Evolutionary conservation across 2,888 invertebrate species (phyloP).

Genomic region (Ochropleura plecta): DNA sequence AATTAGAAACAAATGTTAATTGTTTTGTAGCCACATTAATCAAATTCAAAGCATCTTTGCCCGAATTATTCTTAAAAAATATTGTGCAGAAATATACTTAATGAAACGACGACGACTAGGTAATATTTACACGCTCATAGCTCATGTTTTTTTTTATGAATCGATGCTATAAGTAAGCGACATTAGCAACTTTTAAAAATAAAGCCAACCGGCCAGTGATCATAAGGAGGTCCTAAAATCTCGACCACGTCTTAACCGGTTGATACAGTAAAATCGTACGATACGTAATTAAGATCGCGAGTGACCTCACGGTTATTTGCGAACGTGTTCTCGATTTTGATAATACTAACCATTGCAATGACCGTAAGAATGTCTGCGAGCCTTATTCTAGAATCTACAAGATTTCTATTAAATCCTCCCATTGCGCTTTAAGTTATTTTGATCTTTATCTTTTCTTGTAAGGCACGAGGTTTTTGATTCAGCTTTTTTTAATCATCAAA

Average conservation of each 20-base stretch:
- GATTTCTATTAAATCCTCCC: conserved; percentile 16
- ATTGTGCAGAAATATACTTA: conserved; percentile 2
- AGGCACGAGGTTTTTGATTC: not conserved
- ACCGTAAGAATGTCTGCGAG: conserved; percentile 37
- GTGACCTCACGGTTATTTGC: conserved; percentile 61
- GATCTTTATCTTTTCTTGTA: not conserved
- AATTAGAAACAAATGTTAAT: conserved; percentile 43
- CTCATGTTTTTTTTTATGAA: not conserved
- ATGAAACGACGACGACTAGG: not conserved
- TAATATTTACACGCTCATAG: not conserved
- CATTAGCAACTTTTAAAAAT: conserved; percentile 1
- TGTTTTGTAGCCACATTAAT: conserved; percentile 30
- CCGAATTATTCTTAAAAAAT: conserved; percentile 35
- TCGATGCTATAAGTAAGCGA: not conserved
- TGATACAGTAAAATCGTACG: conserved; percentile 64
- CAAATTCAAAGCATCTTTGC: conserved; percentile 25
- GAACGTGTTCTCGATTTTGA: conserved; percentile 57
- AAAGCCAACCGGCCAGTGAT: conserved; percentile 14
- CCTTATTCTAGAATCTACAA: conserved; percentile 3
- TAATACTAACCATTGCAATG: conserved; percentile 49
- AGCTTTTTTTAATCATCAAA: not conserved
- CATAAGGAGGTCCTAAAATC: conserved; percentile 42
- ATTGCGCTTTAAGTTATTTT: not conserved
- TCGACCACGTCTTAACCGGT: conserved; percentile 58
- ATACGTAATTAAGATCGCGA: conserved; percentile 57